Percentiles rank a stretch among this genome's conserved stretches.
phyloP scores from a whole-genome alignment of 2,797 vertebrate genomes.

The Amazona finschi region DNA sequence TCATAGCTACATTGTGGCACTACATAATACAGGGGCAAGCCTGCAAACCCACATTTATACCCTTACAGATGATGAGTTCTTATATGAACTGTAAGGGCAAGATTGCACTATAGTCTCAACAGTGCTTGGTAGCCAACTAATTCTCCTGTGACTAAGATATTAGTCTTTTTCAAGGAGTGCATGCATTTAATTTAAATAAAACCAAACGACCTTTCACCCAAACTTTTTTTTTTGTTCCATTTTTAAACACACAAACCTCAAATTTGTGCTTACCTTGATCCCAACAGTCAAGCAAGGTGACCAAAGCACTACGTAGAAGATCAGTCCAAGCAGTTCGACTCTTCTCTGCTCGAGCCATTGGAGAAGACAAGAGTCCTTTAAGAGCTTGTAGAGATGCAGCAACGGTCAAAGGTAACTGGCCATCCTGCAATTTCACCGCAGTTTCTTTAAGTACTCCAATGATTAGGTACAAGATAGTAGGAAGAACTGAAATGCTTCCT shows the following conservation, averaged over 20 bases:
- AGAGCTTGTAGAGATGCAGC: slow-evolving; percentile 85
- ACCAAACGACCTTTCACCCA: neutral
- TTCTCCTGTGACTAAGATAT: neutral
- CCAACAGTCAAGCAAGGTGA: slow-evolving; percentile 84
- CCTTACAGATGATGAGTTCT: neutral
- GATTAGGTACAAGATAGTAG: slow-evolving; percentile 89
- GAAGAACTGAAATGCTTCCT: slow-evolving; percentile 88
- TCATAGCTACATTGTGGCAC: neutral
- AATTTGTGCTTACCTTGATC: slow-evolving; percentile 74
- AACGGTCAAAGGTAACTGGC: slow-evolving; percentile 70
- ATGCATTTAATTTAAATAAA: neutral
- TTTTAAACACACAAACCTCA: neutral
- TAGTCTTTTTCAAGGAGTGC: neutral
- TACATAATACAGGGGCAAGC: neutral
- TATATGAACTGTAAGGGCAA: neutral
- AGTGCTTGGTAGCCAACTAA: neutral
- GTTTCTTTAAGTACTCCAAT: slow-evolving; percentile 87
- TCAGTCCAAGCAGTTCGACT: slow-evolving; percentile 83
- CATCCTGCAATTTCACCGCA: slow-evolving; percentile 71
- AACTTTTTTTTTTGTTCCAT: neutral
- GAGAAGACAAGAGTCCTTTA: slow-evolving; percentile 82
- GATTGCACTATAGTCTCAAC: neutral
- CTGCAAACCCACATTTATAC: neutral
- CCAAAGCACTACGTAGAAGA: slow-evolving; percentile 83
- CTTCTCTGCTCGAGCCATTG: slow-evolving; percentile 91